Conservation (phyloP, 2,888 invertebrate species). For the Agriopis leucophaearia region DNA sequence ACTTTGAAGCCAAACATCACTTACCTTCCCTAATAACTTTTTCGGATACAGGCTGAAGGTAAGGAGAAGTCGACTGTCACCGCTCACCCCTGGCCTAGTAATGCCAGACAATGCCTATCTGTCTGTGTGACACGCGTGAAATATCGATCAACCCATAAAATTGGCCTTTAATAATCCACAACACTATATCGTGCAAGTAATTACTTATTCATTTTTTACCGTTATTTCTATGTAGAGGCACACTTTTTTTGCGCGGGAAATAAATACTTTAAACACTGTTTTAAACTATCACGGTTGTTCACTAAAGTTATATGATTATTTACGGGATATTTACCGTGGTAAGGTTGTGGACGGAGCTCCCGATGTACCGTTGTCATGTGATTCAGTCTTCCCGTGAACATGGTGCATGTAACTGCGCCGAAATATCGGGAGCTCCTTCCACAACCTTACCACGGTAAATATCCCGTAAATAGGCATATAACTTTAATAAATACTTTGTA, state of each 20-base stretch:
- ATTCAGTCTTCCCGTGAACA: no score
- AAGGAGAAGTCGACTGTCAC: slow-evolving; percentile 54
- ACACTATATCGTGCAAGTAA: slow-evolving; percentile 5
- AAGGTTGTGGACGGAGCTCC: no score
- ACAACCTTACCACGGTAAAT: no score
- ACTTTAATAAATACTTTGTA: not conserved
- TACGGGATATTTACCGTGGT: no score
- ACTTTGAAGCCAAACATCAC: not conserved
- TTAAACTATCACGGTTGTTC: no score
- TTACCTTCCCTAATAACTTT: slow-evolving; percentile 29
- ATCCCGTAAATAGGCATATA: not conserved
- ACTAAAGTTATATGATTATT: no score
- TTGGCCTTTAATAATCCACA: slow-evolving; percentile 50
- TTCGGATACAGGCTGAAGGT: slow-evolving; percentile 1
- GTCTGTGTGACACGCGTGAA: slow-evolving; percentile 58
- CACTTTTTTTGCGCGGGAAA: no score
- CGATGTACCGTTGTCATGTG: no score
- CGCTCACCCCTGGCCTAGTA: slow-evolving; percentile 56
- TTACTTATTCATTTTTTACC: not conserved
- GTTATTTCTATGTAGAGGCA: not conserved
- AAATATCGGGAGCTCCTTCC: no score
- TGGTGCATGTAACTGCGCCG: no score
- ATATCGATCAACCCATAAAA: slow-evolving; percentile 67
- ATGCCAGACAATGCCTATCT: slow-evolving; percentile 54
- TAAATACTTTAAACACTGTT: no score